phyloP scores from a whole-genome alignment of 2,888 invertebrate species.

The Magallana nippona region DNA sequence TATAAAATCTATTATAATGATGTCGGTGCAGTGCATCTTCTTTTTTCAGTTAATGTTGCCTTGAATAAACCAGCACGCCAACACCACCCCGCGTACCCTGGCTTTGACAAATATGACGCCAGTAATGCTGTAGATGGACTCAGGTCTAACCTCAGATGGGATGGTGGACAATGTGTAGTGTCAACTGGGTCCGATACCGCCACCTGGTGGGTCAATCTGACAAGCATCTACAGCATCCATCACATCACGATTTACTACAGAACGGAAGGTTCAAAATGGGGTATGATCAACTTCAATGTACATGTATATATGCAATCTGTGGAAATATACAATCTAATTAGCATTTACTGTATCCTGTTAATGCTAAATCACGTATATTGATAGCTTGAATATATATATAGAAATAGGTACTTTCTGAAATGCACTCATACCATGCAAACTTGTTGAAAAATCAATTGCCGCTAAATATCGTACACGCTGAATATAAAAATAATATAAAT shows the following conservation, averaged over 20 bases:
- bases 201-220: background rate
- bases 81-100: background rate
- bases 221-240: background rate
- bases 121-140: constrained; percentile 1
- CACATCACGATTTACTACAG: background rate
- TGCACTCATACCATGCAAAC: no score
- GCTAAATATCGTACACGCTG: no score
- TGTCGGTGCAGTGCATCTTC: background rate
- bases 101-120: background rate
- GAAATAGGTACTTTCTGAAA: no score
- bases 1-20: background rate
- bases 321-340: no score
- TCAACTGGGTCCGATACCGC: background rate
- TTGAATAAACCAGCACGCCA: background rate
- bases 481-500: no score
- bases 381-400: no score
- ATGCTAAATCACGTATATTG: no score
- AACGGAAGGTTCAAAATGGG: background rate
- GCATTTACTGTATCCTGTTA: no score
- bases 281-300: background rate
- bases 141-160: background rate
- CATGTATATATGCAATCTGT: no score
- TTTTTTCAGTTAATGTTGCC: background rate
- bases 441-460: no score
- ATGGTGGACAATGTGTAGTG: background rate